Conservation (phyloP, 2,113 vertebrate species). For the Phaethon lepturus region DNA sequence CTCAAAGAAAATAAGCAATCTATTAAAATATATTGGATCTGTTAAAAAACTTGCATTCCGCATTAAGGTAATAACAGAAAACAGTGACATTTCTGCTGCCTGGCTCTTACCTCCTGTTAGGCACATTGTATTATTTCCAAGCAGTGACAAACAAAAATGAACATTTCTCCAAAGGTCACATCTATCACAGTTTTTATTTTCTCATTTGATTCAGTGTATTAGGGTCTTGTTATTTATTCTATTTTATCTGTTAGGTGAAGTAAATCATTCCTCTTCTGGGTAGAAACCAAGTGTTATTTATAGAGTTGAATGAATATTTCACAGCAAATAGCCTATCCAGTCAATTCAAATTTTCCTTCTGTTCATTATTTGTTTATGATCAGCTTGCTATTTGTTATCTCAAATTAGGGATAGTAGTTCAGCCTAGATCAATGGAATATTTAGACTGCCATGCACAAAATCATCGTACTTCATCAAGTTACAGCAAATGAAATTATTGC, state of each 20-base stretch:
- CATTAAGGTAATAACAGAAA: conserved; percentile 7
- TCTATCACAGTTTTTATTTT: conserved; percentile 70
- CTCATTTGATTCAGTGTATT: conserved; percentile 55
- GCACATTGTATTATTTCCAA: conserved; percentile 34
- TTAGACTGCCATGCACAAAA: background rate
- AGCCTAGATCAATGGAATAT: background rate
- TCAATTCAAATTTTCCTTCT: conserved; percentile 23
- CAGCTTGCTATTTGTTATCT: conserved; percentile 33
- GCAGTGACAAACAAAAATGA: conserved; percentile 63
- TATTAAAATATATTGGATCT: conserved; percentile 23
- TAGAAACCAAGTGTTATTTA: conserved; percentile 31
- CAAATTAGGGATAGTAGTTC: conserved; percentile 9
- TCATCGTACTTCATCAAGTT: background rate
- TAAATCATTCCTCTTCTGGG: conserved; percentile 3
- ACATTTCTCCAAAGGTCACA: conserved; percentile 72
- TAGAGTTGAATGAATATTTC: conserved; percentile 18
- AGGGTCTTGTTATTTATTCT: conserved; percentile 41
- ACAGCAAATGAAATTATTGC: background rate
- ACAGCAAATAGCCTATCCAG: conserved; percentile 18
- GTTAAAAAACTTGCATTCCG: background rate
- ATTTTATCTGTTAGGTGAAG: conserved; percentile 15
- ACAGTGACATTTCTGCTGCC: background rate
- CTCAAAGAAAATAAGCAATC: background rate
- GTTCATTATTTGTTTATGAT: conserved; percentile 45
- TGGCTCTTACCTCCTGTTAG: background rate